Evolutionary conservation across 2,888 invertebrate genomes (phyloP), one percentile per base, ranked within the genome.

Genomic region (Drosophila cognata): DNA sequence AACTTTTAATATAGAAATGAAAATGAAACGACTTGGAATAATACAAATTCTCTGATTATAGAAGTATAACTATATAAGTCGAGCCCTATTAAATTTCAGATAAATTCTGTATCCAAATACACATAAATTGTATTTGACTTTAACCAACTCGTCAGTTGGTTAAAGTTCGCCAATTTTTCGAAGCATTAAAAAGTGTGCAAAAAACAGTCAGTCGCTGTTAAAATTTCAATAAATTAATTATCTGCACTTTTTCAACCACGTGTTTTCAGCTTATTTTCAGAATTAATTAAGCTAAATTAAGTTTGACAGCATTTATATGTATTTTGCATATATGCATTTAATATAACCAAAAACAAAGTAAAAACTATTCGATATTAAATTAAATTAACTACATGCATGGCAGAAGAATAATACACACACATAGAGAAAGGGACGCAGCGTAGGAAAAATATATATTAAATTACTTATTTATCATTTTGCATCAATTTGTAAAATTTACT

Each of bases 401-500:
- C 38, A 62, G 58, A 64, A 36, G 59, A 67, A 59, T 38, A 18
- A 25, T 46, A 25, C 8, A 8, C 21, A 8, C 21, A 16, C 11
- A 5, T 11, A 33, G 48, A 21, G 18, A 43, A 33, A 4, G 38
- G 7, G 31, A 55, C 50, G 59, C 29, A 69, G 50, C 58, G 65
- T 31, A 51, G 29, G 48, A 70, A 71, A 66, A 67, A 58, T 51
- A 75, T 84, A 79, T 86, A 87, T 87, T 87, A 80, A 88, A 88
- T 87, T 86, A 87, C 88, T 88, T 87, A 87, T 88, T 87, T 88
- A 83, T 88, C 87, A 88, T 88, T 88, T 87, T 88, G 78, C 83
- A 86, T 86, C 88, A 88, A 88, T 87, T 87, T 87, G 87, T 88
- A 83, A 87, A 88, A 88, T 88, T 87, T 84, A 88, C 86, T 84